Percentiles rank a stretch among this genome's conserved stretches.
These are phyloP conservation scores for Heliconius hewitsoni DNA, from an alignment of 1,140 invertebrate species.

Conservation along the genomic window DNA sequence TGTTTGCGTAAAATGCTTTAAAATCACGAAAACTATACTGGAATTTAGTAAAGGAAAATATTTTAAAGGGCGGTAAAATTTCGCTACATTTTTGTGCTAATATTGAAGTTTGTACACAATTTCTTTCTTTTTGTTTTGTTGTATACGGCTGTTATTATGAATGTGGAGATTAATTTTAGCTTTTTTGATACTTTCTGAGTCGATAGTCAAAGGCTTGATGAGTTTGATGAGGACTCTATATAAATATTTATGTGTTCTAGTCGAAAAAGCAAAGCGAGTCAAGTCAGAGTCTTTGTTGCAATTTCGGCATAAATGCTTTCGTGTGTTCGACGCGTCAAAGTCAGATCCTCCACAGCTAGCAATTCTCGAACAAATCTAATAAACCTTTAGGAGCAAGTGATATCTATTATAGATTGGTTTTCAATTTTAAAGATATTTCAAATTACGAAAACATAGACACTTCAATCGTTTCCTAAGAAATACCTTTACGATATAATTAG, in stretches of 20 bases:
- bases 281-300: background rate
- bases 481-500: no score
- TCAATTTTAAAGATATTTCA: no score
- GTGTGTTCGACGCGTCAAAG: no score
- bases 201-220: background rate
- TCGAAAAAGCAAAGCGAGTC: background rate
- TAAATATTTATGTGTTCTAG: background rate
- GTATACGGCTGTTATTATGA: background rate
- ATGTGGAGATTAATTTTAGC: slow-evolving; percentile 8
- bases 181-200: background rate
- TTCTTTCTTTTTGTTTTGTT: background rate
- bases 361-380: no score
- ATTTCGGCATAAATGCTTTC: no score
- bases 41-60: slow-evolving; percentile 20
- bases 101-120: slow-evolving; percentile 12
- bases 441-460: no score
- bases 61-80: slow-evolving; percentile 16
- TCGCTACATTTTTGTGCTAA: slow-evolving; percentile 13
- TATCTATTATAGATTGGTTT: no score
- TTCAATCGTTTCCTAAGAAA: no score
- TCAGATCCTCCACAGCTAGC: no score
- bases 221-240: background rate
- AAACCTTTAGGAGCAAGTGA: no score
- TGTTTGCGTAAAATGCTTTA: slow-evolving; percentile 31
- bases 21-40: slow-evolving; percentile 23